Evolutionary conservation across 2,113 vertebrate genomes (phyloP).

Genomic region (Sinocyclocheilus anshuiensis): DNA sequence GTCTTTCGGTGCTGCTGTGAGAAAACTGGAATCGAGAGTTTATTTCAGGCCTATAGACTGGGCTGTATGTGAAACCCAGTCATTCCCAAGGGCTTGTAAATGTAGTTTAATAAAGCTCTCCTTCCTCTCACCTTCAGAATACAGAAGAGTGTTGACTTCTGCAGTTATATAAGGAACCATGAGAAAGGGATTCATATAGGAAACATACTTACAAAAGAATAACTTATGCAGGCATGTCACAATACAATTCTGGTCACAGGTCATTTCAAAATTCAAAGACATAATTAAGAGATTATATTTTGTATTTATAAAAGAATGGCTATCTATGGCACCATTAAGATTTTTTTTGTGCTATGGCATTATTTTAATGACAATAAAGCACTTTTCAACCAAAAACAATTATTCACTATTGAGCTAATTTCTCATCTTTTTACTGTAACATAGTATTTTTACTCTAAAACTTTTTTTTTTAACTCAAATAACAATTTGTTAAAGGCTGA

Average conservation of each 20-base stretch:
- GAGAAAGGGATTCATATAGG: background rate
- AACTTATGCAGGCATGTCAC: background rate
- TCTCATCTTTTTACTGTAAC: background rate
- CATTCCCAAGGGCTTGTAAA: slow-evolving; percentile 8
- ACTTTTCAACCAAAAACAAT: background rate
- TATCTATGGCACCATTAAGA: background rate
- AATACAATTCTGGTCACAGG: background rate
- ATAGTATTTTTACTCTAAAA: too few species aligned
- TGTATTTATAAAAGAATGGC: background rate
- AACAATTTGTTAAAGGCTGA: background rate
- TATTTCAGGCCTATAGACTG: slow-evolving; percentile 17
- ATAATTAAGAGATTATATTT: background rate
- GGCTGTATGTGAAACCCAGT: slow-evolving; percentile 22
- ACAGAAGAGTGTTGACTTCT: slow-evolving; percentile 36
- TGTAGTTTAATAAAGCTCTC: slow-evolving; percentile 15
- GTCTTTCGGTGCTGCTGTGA: background rate
- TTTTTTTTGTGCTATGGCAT: background rate
- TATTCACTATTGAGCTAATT: background rate
- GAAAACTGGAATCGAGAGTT: slow-evolving; percentile 9
- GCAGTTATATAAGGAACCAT: background rate
- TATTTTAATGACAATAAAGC: background rate
- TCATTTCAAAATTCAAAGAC: background rate
- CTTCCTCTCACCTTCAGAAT: slow-evolving; percentile 22
- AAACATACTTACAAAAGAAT: background rate
- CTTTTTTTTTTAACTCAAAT: background rate